phyloP scores from a whole-genome alignment of 35 echinoderm and acorn worm genomes.

The Lytechinus variegatus region DNA sequence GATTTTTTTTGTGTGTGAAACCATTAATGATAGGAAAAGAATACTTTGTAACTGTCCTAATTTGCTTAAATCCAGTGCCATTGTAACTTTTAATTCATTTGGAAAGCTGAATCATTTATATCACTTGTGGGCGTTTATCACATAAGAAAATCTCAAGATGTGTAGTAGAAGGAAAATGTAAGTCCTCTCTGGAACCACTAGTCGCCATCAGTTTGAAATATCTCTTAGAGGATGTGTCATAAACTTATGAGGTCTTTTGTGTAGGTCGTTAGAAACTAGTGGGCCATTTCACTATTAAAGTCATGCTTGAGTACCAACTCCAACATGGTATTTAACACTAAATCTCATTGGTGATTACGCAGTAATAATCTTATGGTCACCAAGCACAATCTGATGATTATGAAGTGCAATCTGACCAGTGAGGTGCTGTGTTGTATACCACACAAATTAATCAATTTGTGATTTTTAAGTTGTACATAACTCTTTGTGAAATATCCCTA shows the following conservation, averaged over 20 bases:
- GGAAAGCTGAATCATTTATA: background rate
- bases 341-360: no score
- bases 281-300: background rate
- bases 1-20: no score
- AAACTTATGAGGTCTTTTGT: background rate
- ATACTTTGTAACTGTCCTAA: background rate
- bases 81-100: background rate
- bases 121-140: background rate
- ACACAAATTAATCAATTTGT: no score
- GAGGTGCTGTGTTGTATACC: no score
- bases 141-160: background rate
- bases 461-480: no score
- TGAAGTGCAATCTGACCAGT: no score
- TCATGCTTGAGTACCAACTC: no score
- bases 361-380: no score
- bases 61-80: background rate
- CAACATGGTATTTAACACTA: no score
- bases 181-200: background rate
- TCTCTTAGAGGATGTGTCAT: background rate
- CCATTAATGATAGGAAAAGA: background rate
- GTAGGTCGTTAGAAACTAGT: background rate
- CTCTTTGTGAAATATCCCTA: no score
- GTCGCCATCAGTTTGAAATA: background rate
- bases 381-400: no score
- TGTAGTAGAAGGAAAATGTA: background rate